phyloP scores from a whole-genome alignment of 2,888 invertebrate species.

The Frankliniella fusca region DNA sequence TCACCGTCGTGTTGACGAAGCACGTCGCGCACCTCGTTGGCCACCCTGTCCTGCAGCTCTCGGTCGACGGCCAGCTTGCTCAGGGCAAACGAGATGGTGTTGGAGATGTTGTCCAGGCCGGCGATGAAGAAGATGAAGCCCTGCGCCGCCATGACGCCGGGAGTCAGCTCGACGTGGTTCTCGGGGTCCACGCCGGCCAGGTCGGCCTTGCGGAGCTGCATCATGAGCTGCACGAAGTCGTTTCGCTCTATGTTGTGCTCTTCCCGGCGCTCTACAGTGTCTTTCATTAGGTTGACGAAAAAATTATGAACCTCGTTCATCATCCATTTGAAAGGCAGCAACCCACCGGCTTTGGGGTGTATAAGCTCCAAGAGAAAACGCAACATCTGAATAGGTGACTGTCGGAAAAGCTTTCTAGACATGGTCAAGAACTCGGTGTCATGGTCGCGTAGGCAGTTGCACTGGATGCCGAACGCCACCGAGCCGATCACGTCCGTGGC shows the following conservation, averaged over 20 bases:
- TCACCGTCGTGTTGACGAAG: background rate
- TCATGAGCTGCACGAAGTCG: conserved; percentile 41
- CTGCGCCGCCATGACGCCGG: background rate
- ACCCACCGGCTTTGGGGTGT: conserved; percentile 38
- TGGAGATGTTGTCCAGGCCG: conserved; percentile 21
- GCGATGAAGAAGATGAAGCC: conserved; percentile 24
- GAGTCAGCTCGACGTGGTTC: background rate
- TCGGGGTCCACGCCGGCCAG: background rate
- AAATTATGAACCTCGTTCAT: conserved; percentile 39
- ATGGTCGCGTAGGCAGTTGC: conserved; percentile 47
- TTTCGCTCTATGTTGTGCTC: conserved; percentile 40
- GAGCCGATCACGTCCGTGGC: conserved; percentile 52
- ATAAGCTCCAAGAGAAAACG: no score
- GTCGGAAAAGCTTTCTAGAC: conserved; percentile 45
- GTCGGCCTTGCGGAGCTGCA: conserved; percentile 35
- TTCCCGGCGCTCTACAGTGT: conserved; percentile 41
- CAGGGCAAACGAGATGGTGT: background rate
- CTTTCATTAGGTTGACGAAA: conserved; percentile 41
- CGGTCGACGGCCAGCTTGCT: background rate
- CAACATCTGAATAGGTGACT: conserved; percentile 43
- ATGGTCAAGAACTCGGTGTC: conserved; percentile 47
- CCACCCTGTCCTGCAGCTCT: background rate
- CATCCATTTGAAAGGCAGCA: conserved; percentile 32
- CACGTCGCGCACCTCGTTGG: conserved; percentile 7
- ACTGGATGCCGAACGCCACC: conserved; percentile 51